phyloP scores from a whole-genome alignment of 2,797 vertebrate genomes.

The Anas capensis region DNA sequence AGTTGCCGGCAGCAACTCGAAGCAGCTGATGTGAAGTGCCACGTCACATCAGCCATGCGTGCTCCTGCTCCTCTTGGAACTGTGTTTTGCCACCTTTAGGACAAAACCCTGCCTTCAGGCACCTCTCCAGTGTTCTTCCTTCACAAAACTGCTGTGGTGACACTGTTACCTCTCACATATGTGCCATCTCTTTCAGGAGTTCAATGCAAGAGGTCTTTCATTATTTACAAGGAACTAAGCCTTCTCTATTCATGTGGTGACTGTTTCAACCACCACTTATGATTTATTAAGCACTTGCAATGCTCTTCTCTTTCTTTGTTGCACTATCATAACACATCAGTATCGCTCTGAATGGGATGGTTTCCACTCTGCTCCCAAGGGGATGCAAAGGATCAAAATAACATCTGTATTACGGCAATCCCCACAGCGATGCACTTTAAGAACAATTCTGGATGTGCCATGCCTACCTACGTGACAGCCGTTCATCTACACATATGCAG shows the following conservation, averaged over 20 bases:
- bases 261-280: not conserved
- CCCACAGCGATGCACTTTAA: not conserved
- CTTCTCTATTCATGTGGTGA: not conserved
- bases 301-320: not conserved
- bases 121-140: not conserved
- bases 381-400: not conserved
- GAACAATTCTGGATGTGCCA: accelerated
- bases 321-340: not conserved
- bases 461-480: too few species aligned
- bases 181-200: not conserved
- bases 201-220: not conserved
- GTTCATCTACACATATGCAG: not conserved
- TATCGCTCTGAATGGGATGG: not conserved
- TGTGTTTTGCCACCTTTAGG: not conserved
- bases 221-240: slow-evolving; percentile 1
- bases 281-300: slow-evolving; percentile 23
- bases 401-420: not conserved
- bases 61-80: not conserved
- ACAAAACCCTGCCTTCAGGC: not conserved
- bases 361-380: not conserved
- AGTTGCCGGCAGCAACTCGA: accelerated
- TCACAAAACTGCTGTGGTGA: not conserved
- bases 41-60: accelerated
- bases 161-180: accelerated
- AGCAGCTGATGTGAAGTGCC: not conserved